Base-by-base conservation (phyloP, 2,113 vertebrate species). In the Bubo blakistoni region DNA sequence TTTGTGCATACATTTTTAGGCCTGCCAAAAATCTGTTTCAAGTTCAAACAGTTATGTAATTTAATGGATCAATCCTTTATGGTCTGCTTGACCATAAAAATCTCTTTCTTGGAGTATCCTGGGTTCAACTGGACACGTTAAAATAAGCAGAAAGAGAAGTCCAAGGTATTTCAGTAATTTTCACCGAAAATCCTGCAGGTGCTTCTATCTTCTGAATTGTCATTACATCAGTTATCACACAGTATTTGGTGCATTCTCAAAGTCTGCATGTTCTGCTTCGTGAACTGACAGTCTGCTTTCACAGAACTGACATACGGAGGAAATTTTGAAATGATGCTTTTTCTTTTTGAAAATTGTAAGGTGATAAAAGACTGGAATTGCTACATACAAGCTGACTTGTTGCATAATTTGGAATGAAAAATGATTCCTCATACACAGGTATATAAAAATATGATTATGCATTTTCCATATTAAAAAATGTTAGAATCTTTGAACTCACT, bases 401-500 rank as follows among this genome's bases (percentile, higher is more conserved):
- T 85, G 42, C 21, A 82, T 81, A 92, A 81, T 94, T 92, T 83
- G 40, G 17, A 70, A 79, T 67, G 30, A 72, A 69, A 94, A 83
- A 51, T 29, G 7, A 65, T 72, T 94, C 83, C 47, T 84, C 34
- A 62, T 71, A 85, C 36, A 76, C 71, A 94, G 30, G 58, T 83
- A 49, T 88, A 81, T 49, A 86, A 95, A 97, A 66, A 94, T 78
- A 86, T 46, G 55, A 73, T 84, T 27, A 90, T 1, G 6, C 30
- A 63, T 62, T 72, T 94, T 81, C 74, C 1, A 0, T 82, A 76
- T 92, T 86, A 61, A 78, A 94, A 97, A 94, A 59, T 0, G 1
- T 81, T 77, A 78, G 74, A 93, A 82, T 92, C 69, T 88, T 96
- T 83, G 59, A 94, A 88, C 27, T 88, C 79, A 96, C 90, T 96